A percentile compares a stretch with the other conserved stretches of the same genome.
phyloP scores from a whole-genome alignment of 1,140 invertebrate species.

The Nebria ingens region DNA sequence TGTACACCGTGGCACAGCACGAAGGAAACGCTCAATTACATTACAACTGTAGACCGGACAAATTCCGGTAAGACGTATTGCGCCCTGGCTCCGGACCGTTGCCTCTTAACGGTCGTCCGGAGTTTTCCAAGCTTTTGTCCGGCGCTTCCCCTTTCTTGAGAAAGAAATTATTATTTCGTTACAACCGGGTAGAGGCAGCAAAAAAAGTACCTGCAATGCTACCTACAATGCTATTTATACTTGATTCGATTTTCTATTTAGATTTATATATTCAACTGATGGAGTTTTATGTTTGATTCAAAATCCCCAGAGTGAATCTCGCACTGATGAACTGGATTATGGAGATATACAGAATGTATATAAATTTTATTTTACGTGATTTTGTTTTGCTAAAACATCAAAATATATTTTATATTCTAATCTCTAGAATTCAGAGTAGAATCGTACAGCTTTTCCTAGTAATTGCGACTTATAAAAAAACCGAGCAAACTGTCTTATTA shows the following conservation, averaged over 20 bases:
- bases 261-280: neutral
- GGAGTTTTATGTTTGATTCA: neutral
- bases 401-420: too few relatives aligned
- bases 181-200: too few relatives aligned
- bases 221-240: too few relatives aligned
- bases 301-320: neutral
- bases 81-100: neutral
- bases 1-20: neutral
- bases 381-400: too few relatives aligned
- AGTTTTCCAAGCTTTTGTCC: neutral
- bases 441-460: too few relatives aligned
- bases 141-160: neutral
- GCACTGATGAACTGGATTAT: neutral
- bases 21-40: conserved; percentile 3
- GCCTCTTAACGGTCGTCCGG: neutral
- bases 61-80: conserved; percentile 9
- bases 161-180: neutral
- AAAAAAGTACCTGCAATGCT: too few relatives aligned
- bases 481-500: too few relatives aligned
- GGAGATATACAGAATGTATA: too few relatives aligned
- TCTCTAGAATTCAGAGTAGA: too few relatives aligned
- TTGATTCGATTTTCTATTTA: neutral
- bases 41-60: conserved; percentile 5
- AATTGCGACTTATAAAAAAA: too few relatives aligned
- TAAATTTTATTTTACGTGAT: too few relatives aligned